Base-by-base conservation (phyloP, 2,888 invertebrate species). In the Argyresthia goedartella region DNA sequence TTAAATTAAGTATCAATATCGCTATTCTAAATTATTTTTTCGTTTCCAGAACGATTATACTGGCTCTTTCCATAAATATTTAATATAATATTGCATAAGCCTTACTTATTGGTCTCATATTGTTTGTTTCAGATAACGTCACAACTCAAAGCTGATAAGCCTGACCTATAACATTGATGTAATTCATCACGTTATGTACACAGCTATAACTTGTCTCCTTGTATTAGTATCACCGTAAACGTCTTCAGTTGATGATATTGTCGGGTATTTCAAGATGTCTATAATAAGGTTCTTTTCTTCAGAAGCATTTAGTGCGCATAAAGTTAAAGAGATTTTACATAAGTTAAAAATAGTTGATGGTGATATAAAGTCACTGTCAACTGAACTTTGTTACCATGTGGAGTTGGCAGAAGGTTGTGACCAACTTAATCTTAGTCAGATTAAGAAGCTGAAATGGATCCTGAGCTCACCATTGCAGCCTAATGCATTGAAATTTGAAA, bases 351-450 rank as follows among this genome's bases (percentile, higher is more conserved):
- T 60, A 34, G 73, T 88, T 52, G 81, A 87, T 64, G 49, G 64
- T 15, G 73, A 84, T 55, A 76, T 93, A n/a, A 69, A 61, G 43
- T 67, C 78, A 39, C 59, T 94, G 14, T 87, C 91, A 53, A 91
- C 92, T 7, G 96, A 96, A 80, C 82, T 91, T 57, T 96, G 96
- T 79, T 96, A 92, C 76, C 93, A 96, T 73, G 88, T 96, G 54
- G 93, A 94, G 72, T 75, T 89, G 25, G 71, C 65, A 15, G 81
- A 86, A 54, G 77, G 78, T 41, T 76, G 79, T 59, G 74, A 85
- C 54, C 72, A 75, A 57, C 76, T 94, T 43, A 87, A 82, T 43
- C 73, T 86, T 34, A 85, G 90, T 54, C 92, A 94, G 60, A 84
- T 89, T 39, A 80, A 89, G 55, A 88, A 91, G 54, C 67, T 96